Conservation (phyloP, 2,888 invertebrate species). For the Megastigmus dorsalis region DNA sequence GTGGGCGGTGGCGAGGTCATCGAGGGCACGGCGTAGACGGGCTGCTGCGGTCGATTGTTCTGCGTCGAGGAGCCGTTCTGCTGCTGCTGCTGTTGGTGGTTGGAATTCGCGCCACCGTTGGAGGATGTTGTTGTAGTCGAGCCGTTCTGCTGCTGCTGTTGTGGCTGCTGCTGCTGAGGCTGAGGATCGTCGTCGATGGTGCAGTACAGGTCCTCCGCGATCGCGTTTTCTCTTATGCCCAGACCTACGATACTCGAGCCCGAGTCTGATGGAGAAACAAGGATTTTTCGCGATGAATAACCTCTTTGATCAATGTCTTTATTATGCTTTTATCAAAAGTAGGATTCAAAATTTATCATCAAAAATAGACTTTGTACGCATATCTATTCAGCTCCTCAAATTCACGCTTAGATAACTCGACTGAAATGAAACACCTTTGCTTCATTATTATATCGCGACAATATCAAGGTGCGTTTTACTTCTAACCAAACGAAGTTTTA, state of each 20-base stretch:
- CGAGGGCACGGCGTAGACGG: slow-evolving; percentile 68
- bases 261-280: too few relatives aligned
- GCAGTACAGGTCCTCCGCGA: slow-evolving; percentile 68
- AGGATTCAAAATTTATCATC: too few relatives aligned
- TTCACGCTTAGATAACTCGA: too few relatives aligned
- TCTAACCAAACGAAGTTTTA: too few relatives aligned
- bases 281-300: too few relatives aligned
- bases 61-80: slow-evolving; percentile 10
- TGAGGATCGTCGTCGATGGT: slow-evolving; percentile 63
- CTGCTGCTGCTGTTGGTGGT: slow-evolving; percentile 10
- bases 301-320: too few relatives aligned
- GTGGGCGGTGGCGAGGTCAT: slow-evolving; percentile 73
- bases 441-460: too few relatives aligned
- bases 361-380: too few relatives aligned
- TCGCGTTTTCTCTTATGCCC: slow-evolving; percentile 65
- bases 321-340: too few relatives aligned
- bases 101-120: slow-evolving; percentile 44
- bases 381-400: too few relatives aligned
- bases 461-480: too few relatives aligned
- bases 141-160: slow-evolving; percentile 37
- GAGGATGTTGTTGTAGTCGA: slow-evolving; percentile 18
- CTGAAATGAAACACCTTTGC: too few relatives aligned
- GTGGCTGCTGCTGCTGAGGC: not conserved
- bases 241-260: slow-evolving; percentile 65
- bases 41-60: slow-evolving; percentile 62